Evolutionary conservation across 1,140 invertebrate genomes (phyloP).

Genomic region (Ostrea edulis): DNA sequence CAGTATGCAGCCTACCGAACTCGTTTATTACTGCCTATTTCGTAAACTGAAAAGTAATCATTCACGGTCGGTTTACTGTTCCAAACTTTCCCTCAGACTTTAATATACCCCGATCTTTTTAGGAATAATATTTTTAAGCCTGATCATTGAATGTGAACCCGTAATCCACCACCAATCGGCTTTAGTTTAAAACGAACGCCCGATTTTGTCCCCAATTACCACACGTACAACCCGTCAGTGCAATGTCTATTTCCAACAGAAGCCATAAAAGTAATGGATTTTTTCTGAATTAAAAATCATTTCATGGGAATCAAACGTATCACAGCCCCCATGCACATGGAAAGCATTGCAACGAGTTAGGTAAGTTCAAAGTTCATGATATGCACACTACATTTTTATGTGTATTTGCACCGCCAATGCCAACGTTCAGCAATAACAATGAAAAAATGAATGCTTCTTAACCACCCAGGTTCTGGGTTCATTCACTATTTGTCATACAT

Average conservation of each 20-base stretch:
- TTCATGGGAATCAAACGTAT: too few species aligned
- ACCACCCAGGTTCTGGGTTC: too few species aligned
- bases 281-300: background rate
- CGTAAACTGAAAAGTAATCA: conserved; percentile 28
- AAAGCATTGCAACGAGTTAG: too few species aligned
- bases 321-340: too few species aligned
- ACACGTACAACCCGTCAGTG: background rate
- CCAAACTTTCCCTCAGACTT: conserved; percentile 5
- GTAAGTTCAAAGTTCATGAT: too few species aligned
- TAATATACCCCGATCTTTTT: conserved; percentile 35
- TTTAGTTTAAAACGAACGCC: conserved; percentile 19
- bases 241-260: background rate
- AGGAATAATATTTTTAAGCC: conserved; percentile 33
- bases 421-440: too few species aligned
- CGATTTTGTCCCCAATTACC: background rate
- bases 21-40: background rate
- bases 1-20: too few species aligned
- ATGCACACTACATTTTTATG: too few species aligned
- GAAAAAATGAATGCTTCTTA: too few species aligned
- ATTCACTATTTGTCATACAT: too few species aligned
- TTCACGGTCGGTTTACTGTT: conserved; percentile 25
- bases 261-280: background rate
- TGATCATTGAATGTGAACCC: conserved; percentile 23
- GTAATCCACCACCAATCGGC: conserved; percentile 22
- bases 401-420: too few species aligned